Percentiles rank a stretch among this genome's conserved stretches.
These are phyloP conservation scores for Heliconius sara DNA, from an alignment of 2,888 invertebrate genomes.

Conservation along the genomic window DNA sequence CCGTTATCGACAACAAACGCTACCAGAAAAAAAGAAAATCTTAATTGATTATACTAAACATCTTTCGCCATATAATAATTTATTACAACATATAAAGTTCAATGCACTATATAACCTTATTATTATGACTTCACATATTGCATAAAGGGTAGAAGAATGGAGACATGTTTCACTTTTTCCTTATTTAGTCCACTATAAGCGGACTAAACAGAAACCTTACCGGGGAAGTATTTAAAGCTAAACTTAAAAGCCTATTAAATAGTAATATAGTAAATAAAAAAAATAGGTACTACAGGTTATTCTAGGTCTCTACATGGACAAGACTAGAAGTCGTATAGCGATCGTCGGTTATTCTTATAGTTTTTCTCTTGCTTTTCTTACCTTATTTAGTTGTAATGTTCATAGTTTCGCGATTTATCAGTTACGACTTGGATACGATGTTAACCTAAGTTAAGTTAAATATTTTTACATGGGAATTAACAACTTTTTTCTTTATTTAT, in stretches of 20 bases:
- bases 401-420: neutral
- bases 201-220: constrained; percentile 22
- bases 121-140: neutral
- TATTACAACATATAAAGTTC: constrained; percentile 7
- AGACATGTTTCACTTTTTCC: neutral
- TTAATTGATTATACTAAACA: neutral
- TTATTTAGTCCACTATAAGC: constrained; percentile 15
- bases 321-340: constrained; percentile 13
- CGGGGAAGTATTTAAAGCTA: constrained; percentile 25
- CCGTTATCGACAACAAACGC: neutral
- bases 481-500: too few species aligned
- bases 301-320: constrained; percentile 12
- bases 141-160: constrained; percentile 14
- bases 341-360: neutral
- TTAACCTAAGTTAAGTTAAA: neutral
- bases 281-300: neutral
- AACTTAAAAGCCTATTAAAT: constrained; percentile 31
- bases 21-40: neutral
- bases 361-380: constrained; percentile 18
- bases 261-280: constrained; percentile 32
- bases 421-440: neutral
- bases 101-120: constrained; percentile 8
- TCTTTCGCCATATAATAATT: neutral
- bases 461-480: neutral
- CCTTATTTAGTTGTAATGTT: neutral